These are phyloP conservation scores for Anastrepha ludens DNA, from an alignment of 1,140 invertebrate species.

Conservation along the genomic window DNA sequence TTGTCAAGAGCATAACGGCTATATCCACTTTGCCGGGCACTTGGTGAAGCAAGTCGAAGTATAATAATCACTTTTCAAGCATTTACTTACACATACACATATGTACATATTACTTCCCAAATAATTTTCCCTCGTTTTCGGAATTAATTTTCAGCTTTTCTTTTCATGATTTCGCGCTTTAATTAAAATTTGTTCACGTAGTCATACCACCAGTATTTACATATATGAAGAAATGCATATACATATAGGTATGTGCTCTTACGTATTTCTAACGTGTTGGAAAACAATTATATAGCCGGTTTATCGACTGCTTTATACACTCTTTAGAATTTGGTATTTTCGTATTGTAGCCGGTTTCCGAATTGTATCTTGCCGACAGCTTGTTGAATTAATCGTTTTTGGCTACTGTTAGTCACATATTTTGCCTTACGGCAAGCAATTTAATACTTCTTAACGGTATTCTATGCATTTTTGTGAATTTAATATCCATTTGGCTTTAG, in stretches of 20 bases:
- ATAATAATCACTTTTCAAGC: too few relatives aligned
- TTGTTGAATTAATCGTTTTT: slow-evolving; percentile 52
- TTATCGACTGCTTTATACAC: slow-evolving; percentile 48
- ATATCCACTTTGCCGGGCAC: neutral
- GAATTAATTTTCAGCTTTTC: neutral
- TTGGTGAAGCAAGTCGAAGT: neutral
- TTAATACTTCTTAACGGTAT: slow-evolving; percentile 14
- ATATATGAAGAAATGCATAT: neutral
- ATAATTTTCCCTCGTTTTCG: slow-evolving; percentile 19
- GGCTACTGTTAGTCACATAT: slow-evolving; percentile 22
- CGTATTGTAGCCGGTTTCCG: slow-evolving; percentile 22
- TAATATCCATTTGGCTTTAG: neutral
- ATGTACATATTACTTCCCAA: slow-evolving; percentile 2
- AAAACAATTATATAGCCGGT: slow-evolving; percentile 51
- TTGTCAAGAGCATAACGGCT: neutral
- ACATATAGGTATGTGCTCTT: neutral
- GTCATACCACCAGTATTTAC: neutral
- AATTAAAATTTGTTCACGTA: slow-evolving; percentile 25
- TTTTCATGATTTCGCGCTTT: slow-evolving; percentile 51
- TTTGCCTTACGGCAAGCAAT: neutral
- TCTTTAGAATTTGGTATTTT: neutral
- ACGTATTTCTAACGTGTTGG: slow-evolving; percentile 37
- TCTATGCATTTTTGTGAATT: too few relatives aligned
- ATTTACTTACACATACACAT: neutral
- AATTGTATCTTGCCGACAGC: slow-evolving; percentile 36